A percentile compares a stretch with the other conserved stretches of the same genome.
phyloP scores from a whole-genome alignment of 2,113 vertebrate genomes.

The Antechinus stuartii region DNA sequence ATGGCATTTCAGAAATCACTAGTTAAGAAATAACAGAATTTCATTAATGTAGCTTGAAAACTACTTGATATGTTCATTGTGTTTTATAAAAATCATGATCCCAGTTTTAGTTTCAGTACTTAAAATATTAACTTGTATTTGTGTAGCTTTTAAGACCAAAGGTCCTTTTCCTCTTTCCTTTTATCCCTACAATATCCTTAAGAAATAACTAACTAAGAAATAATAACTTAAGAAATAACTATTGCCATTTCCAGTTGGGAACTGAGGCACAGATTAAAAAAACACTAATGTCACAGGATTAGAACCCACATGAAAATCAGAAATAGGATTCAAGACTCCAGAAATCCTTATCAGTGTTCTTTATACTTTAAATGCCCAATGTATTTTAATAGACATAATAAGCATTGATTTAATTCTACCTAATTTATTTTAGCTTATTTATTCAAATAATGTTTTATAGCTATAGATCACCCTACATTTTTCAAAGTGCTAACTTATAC shows the following conservation, averaged over 20 bases:
- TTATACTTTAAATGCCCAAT: not conserved
- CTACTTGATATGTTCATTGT: slow-evolving; percentile 54
- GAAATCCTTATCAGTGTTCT: not conserved
- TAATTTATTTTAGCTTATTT: slow-evolving; percentile 14
- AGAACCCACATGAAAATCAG: not conserved
- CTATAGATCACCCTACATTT: not conserved
- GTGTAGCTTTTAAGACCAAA: slow-evolving; percentile 2
- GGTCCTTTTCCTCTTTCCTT: slow-evolving; percentile 15
- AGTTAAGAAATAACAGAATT: slow-evolving; percentile 72
- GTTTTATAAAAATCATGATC: slow-evolving; percentile 48
- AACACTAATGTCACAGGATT: not conserved
- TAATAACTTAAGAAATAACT: slow-evolving; percentile 1
- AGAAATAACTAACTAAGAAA: not conserved
- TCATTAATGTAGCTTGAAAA: slow-evolving; percentile 51
- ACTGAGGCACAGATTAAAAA: not conserved
- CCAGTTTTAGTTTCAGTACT: slow-evolving; percentile 25
- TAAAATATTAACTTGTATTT: slow-evolving; percentile 39
- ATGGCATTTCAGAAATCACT: slow-evolving; percentile 66
- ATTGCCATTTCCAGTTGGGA: not conserved
- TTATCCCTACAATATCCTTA: slow-evolving; percentile 19
- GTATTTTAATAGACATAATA: not conserved
- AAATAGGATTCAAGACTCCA: not conserved
- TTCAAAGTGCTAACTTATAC: slow-evolving; percentile 18
- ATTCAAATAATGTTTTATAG: slow-evolving; percentile 1
- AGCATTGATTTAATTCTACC: not conserved